phyloP scores from a whole-genome alignment of 2,888 invertebrate genomes.

The Caenorhabditis sp. region DNA sequence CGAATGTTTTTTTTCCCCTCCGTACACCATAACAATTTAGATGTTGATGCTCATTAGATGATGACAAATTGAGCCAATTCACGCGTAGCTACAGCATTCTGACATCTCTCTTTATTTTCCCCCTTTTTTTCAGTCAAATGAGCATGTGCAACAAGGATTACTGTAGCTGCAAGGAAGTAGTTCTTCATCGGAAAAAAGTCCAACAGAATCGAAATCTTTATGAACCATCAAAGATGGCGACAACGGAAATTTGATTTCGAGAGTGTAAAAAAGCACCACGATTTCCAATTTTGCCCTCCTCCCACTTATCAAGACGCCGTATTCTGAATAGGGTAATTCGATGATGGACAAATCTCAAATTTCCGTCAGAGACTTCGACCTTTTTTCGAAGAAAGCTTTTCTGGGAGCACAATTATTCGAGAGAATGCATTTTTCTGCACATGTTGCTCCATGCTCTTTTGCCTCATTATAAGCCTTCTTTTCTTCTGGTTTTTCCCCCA shows the following conservation, averaged over 20 bases:
- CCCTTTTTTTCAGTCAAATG: constrained; percentile 18
- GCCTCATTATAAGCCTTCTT: constrained; percentile 50
- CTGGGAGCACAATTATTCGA: constrained; percentile 45
- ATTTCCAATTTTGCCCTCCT: constrained; percentile 14
- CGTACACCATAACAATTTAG: constrained; percentile 42
- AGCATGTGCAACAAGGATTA: constrained; percentile 21
- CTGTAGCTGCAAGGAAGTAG: constrained; percentile 26
- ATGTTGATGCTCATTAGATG: constrained; percentile 57
- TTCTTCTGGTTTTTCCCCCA: constrained; percentile 21
- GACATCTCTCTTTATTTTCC: constrained; percentile 10
- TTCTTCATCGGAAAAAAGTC: not conserved
- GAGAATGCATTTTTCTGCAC: constrained; percentile 29
- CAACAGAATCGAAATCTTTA: constrained; percentile 1
- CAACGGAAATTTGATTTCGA: constrained; percentile 42
- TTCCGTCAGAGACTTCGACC: constrained; percentile 38
- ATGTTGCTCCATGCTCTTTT: constrained; percentile 48
- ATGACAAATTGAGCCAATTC: constrained; percentile 61
- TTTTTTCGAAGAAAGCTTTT: constrained; percentile 23
- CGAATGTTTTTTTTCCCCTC: not conserved
- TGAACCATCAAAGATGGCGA: not conserved
- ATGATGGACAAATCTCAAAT: constrained; percentile 49
- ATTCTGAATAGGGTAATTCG: constrained; percentile 43
- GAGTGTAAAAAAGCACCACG: not conserved
- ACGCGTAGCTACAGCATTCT: constrained; percentile 36
- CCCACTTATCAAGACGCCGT: constrained; percentile 2